These are phyloP conservation scores for Pangasius macronema DNA, from an alignment of 2,797 vertebrate species.

Conservation along the genomic window DNA sequence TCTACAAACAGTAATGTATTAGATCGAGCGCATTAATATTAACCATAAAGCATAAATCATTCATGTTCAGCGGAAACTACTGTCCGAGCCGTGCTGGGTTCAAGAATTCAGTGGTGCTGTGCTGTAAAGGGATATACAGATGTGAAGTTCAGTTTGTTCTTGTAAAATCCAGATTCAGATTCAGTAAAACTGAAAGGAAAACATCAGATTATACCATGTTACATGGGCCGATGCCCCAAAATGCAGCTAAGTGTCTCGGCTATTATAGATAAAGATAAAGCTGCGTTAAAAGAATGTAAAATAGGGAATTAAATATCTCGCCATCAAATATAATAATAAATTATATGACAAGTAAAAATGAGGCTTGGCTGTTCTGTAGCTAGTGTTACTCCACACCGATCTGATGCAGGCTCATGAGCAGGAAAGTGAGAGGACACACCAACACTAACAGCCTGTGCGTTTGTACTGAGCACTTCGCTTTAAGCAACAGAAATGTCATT, in stretches of 20 bases:
- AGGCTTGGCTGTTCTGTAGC: background rate
- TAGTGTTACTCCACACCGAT: background rate
- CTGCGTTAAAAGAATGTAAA: too few relatives aligned
- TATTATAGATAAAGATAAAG: background rate
- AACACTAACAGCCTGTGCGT: background rate
- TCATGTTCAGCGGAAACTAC: background rate
- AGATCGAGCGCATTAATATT: background rate
- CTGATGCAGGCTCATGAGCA: background rate
- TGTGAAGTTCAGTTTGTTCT: background rate
- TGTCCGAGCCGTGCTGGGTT: background rate
- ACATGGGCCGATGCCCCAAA: background rate
- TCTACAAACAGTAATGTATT: background rate
- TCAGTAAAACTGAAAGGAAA: background rate
- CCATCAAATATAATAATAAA: too few relatives aligned
- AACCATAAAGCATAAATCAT: background rate
- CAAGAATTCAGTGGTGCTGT: too few relatives aligned
- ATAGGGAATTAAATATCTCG: too few relatives aligned
- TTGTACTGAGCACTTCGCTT: background rate
- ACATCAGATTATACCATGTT: background rate
- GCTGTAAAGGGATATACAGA: background rate
- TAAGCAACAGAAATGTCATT: background rate
- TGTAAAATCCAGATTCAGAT: background rate
- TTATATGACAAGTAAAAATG: too few relatives aligned
- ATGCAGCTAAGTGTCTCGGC: background rate
- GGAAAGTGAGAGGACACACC: background rate